Percentiles rank a stretch among this genome's conserved stretches.
Evolutionary conservation across 37 sponge, comb jelly and placozoan species (phyloP).

Genomic region (Geodia barretti): DNA sequence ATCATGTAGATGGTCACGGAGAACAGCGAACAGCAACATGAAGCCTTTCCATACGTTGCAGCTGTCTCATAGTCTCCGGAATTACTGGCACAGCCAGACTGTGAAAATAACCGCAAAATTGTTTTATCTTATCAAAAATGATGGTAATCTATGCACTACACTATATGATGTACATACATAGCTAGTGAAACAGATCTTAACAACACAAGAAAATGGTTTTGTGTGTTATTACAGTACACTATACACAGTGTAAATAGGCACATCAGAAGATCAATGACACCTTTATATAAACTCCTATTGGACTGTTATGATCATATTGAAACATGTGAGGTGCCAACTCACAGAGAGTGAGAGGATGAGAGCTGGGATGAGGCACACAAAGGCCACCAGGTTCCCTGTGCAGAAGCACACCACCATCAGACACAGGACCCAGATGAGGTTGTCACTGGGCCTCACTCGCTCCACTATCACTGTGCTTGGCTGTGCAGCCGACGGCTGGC

Average conservation of each 20-base stretch:
- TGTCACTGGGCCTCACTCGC: not conserved
- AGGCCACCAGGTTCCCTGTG: not conserved
- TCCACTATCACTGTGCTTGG: not conserved
- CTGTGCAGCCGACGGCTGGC: not conserved
- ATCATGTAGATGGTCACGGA: conserved; percentile 2
- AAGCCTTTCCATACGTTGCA: conserved; percentile 13
- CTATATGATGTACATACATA: no score
- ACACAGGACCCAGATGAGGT: conserved; percentile 11
- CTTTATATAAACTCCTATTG: no score
- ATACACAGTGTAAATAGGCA: no score
- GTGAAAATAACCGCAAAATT: no score
- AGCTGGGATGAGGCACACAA: conserved; percentile 32
- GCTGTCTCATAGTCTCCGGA: conserved; percentile 37
- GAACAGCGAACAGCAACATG: conserved; percentile 13
- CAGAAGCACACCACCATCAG: conserved; percentile 17
- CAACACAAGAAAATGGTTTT: no score
- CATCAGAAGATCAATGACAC: no score
- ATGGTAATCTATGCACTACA: no score
- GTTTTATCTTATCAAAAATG: no score
- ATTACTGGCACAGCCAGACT: no score
- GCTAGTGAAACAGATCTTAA: no score
- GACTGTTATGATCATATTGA: no score
- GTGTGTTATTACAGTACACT: no score
- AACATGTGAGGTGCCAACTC: not conserved
- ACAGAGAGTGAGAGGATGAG: conserved; percentile 24